Conservation (phyloP, 2,797 vertebrate genomes). For the Pygocentrus nattereri region DNA sequence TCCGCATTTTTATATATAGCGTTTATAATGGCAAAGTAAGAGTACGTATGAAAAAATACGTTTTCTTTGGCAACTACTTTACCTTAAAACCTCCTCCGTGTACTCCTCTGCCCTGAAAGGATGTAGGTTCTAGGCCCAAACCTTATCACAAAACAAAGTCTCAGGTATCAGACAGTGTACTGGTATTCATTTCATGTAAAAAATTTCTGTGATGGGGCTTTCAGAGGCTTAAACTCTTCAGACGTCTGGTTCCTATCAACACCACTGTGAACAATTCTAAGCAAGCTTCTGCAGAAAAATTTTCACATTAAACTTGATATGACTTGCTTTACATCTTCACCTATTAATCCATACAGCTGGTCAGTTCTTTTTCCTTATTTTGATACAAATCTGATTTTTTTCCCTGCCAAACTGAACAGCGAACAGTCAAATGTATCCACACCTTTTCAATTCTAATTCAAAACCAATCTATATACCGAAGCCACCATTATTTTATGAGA, state of each 20-base stretch:
- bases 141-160: too few species aligned
- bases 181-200: too few species aligned
- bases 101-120: not conserved
- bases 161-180: too few species aligned
- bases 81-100: not conserved
- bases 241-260: not conserved
- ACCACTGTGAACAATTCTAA: not conserved
- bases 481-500: not conserved
- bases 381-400: not conserved
- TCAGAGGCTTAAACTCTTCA: not conserved
- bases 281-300: not conserved
- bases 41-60: too few species aligned
- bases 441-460: not conserved
- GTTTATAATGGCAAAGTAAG: too few species aligned
- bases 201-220: too few species aligned
- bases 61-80: too few species aligned
- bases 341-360: too few species aligned
- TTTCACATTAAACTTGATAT: not conserved
- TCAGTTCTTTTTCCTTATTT: not conserved
- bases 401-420: not conserved
- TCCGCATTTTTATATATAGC: too few species aligned
- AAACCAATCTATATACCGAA: not conserved
- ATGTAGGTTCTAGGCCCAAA: too few species aligned
- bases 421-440: not conserved
- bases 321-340: not conserved